Conservation (phyloP, 2,113 vertebrate species). For the Notarius quadriscutis region DNA sequence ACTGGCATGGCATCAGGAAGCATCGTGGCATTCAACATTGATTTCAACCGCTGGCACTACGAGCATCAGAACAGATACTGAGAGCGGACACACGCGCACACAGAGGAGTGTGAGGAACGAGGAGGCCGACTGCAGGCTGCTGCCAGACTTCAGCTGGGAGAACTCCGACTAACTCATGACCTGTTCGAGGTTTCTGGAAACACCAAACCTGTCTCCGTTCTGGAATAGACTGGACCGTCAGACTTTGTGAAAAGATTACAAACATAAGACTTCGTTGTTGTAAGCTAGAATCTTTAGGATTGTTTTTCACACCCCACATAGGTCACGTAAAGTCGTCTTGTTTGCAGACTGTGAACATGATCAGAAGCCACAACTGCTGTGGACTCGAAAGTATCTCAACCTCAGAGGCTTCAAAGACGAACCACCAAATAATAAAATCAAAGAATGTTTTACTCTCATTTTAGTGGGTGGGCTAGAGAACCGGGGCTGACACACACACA, state of each 20-base stretch:
- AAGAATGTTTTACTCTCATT: constrained; percentile 17
- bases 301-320: constrained; percentile 42
- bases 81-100: constrained; percentile 75
- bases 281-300: constrained; percentile 46
- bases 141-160: constrained; percentile 14
- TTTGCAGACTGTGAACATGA: constrained; percentile 44
- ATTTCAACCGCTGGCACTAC: constrained; percentile 99
- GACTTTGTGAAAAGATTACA: constrained; percentile 42
- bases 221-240: not conserved
- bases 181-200: constrained; percentile 43
- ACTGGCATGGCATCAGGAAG: constrained; percentile 99
- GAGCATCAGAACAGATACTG: constrained; percentile 99
- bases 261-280: constrained; percentile 41
- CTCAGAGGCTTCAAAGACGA: constrained; percentile 19
- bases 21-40: constrained; percentile 99
- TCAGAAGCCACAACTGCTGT: constrained; percentile 8
- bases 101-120: constrained; percentile 48
- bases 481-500: not conserved
- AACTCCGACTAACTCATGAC: not conserved
- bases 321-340: constrained; percentile 29
- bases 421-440: constrained; percentile 14
- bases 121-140: constrained; percentile 16
- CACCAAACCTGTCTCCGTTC: constrained; percentile 15
- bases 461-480: constrained; percentile 3
- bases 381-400: constrained; percentile 17